Evolutionary conservation across 2,113 vertebrate species (phyloP), one percentile per base, ranked within the genome.

Genomic region (Rattus rattus): DNA sequence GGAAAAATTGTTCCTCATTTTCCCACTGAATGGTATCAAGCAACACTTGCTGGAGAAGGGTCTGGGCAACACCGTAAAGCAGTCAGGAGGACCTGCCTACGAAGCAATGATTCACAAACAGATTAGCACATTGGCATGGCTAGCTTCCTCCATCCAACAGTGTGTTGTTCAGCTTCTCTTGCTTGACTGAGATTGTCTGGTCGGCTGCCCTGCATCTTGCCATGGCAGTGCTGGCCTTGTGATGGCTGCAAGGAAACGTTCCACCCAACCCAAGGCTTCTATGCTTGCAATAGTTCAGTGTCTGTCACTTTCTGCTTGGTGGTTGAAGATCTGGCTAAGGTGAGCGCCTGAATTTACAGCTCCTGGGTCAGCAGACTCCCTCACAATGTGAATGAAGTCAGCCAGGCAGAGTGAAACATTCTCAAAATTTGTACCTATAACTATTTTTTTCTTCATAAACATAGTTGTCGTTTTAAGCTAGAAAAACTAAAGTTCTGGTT

Each of bases 191-290:
- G 54, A 39, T 24, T n/a, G 16, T 2, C 3, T 47, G n/a, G 39
- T 56, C 2, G 2, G 47, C 22, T 63, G 11, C 36, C 47, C 70
- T 43, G 4, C 1, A 2, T 20, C 69, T 69, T 56, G 17, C 30
- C 89, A 54, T 0, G 22, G 70, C 52, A 5, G 28, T 12, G 8
- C 13, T 2, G 2, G 4, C 14, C n/a, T 16, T 7, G 7, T 26
- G 11, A 28, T 14, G 7, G 17, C 69, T 1, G 20, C 52, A 73
- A 14, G 4, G 0, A 7, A 28, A 19, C 10, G 0, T 33, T 33
- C 5, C 43, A 1, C 1, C 47, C 4, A 30, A 28, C 24, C 81
- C 17, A 17, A 3, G 59, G n/a, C 39, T 36, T 7, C 22, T 5
- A 39, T 1, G 4, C 16, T 28, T 22, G 39, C 39, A 17, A 3